These are phyloP conservation scores for Troglohyphantes excavatus DNA, from an alignment of 2,888 invertebrate species.

Conservation along the genomic window DNA sequence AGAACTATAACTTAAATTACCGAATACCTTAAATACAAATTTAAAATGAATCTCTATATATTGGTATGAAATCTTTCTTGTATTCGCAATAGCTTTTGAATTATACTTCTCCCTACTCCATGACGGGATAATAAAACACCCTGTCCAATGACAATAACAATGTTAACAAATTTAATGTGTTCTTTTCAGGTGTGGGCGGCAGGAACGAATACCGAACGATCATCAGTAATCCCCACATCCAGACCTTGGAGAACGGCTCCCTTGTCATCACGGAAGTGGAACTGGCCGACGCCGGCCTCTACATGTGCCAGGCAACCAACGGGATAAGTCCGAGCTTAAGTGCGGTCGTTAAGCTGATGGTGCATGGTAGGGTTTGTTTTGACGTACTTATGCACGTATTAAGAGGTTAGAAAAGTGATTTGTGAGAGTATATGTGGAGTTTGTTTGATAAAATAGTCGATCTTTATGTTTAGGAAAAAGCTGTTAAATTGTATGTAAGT, in stretches of 20 bases:
- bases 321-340: conserved; percentile 83
- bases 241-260: conserved; percentile 82
- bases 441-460: too few relatives aligned
- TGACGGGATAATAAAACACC: too few relatives aligned
- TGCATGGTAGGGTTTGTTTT: conserved; percentile 81
- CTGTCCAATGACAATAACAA: too few relatives aligned
- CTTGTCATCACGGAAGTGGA: conserved; percentile 82
- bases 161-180: neutral
- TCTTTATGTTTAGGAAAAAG: too few relatives aligned
- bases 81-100: too few relatives aligned
- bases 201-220: conserved; percentile 80
- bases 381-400: neutral
- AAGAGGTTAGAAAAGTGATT: neutral
- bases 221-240: conserved; percentile 81
- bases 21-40: too few relatives aligned
- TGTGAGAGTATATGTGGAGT: neutral
- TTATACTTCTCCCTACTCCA: too few relatives aligned
- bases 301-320: conserved; percentile 83
- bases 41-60: too few relatives aligned
- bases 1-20: too few relatives aligned
- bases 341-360: conserved; percentile 82
- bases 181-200: conserved; percentile 52
- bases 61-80: too few relatives aligned
- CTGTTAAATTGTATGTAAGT: too few relatives aligned
- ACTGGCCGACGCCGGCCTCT: conserved; percentile 82